Evolutionary conservation across 2,888 invertebrate species (phyloP), one percentile per base, ranked within the genome.

Genomic region (Dolichomitus sp.): DNA sequence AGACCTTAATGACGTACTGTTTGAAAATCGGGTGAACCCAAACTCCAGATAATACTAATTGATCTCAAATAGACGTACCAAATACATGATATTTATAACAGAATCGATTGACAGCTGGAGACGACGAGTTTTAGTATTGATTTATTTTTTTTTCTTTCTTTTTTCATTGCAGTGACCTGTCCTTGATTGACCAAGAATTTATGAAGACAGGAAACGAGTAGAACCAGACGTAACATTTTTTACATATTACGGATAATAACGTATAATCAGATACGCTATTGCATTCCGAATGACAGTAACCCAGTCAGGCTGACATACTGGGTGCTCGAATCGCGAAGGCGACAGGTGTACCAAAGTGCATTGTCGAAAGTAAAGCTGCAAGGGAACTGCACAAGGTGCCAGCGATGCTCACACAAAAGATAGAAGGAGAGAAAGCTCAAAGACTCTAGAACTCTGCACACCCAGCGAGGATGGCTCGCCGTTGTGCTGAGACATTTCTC

Each of bases 311-410:
- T 70, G 63, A 37, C 45, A 42, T 17, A n/a, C 33, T 17, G 7
- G 70, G 30, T 66, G 17, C 69, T 78, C 50, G 74, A 59, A 59
- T 79, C 50, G 69, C 70, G 30, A 70, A 75, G 65, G 84, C 81
- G 88, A 85, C 89, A 89, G 88, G 82, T 90, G 89, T 79, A 63
- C 82, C 87, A 82, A 89, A 90, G 86, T 90, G 88, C 86, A 82
- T 84, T 81, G 85, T 87, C 85, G 84, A 68, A 78, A 85, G 66
- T 70, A 85, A 87, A 87, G 84, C 40, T 63, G 23, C 87, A 83
- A 72, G 72, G 30, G 66, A 81, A 77, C 81, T 40, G 74, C 57
- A 57, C 45, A 45, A 33, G 27, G 33, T 68, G 45, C 42, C 66
- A 48, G 48, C 52, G 73, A 42, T 23, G 30, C 65, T 42, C 52